These are phyloP conservation scores for Strongylocentrotus purpuratus DNA, from an alignment of 35 echinoderm and acorn worm species.

Conservation along the genomic window DNA sequence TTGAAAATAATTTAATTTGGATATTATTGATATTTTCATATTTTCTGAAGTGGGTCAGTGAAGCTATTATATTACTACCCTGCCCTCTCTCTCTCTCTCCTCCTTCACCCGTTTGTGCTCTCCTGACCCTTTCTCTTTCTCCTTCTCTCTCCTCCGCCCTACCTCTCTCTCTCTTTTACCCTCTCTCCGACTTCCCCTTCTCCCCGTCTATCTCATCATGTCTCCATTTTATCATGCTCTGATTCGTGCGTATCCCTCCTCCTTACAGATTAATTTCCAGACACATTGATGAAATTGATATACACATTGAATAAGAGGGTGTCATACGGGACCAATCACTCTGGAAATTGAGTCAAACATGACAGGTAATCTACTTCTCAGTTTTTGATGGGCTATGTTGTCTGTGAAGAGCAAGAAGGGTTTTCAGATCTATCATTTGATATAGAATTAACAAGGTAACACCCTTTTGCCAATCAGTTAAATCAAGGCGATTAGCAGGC, in stretches of 20 bases:
- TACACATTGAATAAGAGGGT: neutral
- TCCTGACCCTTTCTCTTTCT: neutral
- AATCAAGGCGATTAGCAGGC: no score
- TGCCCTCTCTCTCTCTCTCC: neutral
- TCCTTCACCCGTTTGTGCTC: no score
- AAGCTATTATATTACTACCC: neutral
- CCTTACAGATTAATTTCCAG: neutral
- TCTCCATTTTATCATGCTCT: neutral
- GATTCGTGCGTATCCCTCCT: neutral
- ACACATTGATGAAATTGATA: neutral
- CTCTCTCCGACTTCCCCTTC: neutral
- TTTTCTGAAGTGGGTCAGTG: neutral
- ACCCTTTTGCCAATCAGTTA: no score
- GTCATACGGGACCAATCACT: neutral
- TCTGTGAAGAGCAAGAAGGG: no score
- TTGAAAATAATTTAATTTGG: neutral
- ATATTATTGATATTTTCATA: neutral
- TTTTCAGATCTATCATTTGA: no score
- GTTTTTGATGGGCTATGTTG: no score
- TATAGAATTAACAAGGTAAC: no score
- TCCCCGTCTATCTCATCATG: neutral
- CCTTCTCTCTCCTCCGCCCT: neutral
- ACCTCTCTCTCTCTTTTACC: neutral
- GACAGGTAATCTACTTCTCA: neutral
- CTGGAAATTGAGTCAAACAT: neutral